These are phyloP conservation scores for Phainopepla nitens DNA, from an alignment of 2,113 vertebrate species.

Conservation along the genomic window DNA sequence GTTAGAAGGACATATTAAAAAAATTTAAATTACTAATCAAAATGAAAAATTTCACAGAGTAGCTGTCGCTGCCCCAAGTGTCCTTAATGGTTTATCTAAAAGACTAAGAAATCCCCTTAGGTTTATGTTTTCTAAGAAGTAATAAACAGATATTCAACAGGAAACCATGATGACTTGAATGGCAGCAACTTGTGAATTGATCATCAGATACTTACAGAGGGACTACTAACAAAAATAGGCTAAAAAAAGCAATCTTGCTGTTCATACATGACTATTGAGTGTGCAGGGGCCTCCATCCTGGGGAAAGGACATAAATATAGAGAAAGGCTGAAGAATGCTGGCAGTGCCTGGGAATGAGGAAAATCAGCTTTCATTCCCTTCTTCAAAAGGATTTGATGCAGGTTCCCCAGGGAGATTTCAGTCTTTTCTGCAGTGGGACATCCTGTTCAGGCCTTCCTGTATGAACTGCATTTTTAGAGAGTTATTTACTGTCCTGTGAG, in stretches of 20 bases:
- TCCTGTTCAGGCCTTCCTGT: background rate
- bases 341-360: background rate
- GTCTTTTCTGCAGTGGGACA: background rate
- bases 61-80: background rate
- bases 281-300: background rate
- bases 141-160: background rate
- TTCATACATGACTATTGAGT: rapidly evolving
- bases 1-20: background rate
- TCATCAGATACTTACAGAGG: background rate
- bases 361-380: background rate
- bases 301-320: background rate
- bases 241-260: background rate
- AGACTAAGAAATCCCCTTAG: background rate
- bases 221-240: background rate
- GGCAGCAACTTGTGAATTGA: background rate
- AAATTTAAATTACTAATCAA: background rate
- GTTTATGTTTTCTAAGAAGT: background rate
- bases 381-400: background rate
- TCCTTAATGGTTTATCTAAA: background rate
- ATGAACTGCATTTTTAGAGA: background rate
- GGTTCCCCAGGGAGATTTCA: background rate
- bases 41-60: background rate
- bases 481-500: background rate
- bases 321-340: background rate
- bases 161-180: background rate